Base-by-base conservation (phyloP, 2,797 vertebrate genomes). In the Echiichthys vipera region DNA sequence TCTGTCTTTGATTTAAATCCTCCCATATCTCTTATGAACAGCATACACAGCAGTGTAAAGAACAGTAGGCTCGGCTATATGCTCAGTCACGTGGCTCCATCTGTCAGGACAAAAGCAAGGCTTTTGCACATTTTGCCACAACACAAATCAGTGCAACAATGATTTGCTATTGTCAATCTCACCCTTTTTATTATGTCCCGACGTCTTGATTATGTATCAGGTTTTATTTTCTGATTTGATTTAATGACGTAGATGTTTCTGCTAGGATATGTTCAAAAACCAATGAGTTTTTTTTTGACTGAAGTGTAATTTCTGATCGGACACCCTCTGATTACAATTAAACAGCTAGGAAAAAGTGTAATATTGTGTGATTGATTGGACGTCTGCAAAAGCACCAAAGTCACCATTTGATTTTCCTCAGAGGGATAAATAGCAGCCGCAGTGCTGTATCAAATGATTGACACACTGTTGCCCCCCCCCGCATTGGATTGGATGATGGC, bases 401-500 rank as follows among this genome's bases (percentile, higher is more conserved):
- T 59, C 49, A 3, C 53, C 18, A 15, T 49, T 45, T 63, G 8
- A 42, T 47, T 22, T 0, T 56, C 6, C 6, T 58, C 30, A 6
- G 29, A 49, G 45, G 24, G 46, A 63, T n/a, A 15, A 20, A 22
- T 22, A 68, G 53, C 49, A 65, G 70, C 56, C 14, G 20, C 47
- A 47, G 32, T n/a, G 57, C 62, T 51, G 43, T 61, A 51, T 61
- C 30, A 51, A 51, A 10, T 65, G 78, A 77, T 53, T 81, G 82
- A 73, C 71, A 36, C 1, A 36, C 7, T 22, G 4, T 49, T 27
- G 30, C 9, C 61, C 65, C 43, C 29, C 1, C 2, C 73, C 56
- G 62, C 65, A 73, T 64, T 11, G 34, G 72, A 77, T 80, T 86
- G 81, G 67, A 80, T 14, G 14, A 47, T 59, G 57, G 71, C 54